Evolutionary conservation across 1,140 invertebrate genomes (phyloP).

Genomic region (Stegodyphus mimosarum): DNA sequence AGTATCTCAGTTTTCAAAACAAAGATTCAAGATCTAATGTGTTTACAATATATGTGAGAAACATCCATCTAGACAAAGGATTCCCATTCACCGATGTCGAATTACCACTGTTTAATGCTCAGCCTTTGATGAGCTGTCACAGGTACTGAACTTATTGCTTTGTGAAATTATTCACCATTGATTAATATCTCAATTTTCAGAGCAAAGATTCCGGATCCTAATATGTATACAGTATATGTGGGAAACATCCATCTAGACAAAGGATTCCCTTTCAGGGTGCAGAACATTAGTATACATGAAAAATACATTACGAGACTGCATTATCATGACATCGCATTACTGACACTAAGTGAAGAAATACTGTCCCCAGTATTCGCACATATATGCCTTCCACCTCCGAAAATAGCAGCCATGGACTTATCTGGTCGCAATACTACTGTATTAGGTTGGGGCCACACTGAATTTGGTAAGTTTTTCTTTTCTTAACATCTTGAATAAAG

Average conservation of each 20-base stretch:
- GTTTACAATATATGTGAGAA: constrained; percentile 9
- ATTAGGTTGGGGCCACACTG: constrained; percentile 41
- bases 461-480: constrained; percentile 24
- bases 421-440: constrained; percentile 11
- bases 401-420: background rate
- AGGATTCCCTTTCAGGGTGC: constrained; percentile 7
- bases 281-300: constrained; percentile 22
- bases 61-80: constrained; percentile 22
- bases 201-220: background rate
- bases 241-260: constrained; percentile 29
- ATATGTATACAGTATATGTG: background rate
- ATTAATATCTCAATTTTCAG: no score
- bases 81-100: background rate
- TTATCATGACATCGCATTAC: constrained; percentile 46
- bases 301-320: background rate
- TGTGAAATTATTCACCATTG: no score
- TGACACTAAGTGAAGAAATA: constrained; percentile 20
- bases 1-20: no score
- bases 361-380: background rate
- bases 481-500: background rate
- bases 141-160: no score
- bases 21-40: no score
- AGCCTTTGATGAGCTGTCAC: no score
- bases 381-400: constrained; percentile 20
- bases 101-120: no score